These are phyloP conservation scores for Oplegnathus fasciatus DNA, from an alignment of 2,113 vertebrate species.

Conservation along the genomic window DNA sequence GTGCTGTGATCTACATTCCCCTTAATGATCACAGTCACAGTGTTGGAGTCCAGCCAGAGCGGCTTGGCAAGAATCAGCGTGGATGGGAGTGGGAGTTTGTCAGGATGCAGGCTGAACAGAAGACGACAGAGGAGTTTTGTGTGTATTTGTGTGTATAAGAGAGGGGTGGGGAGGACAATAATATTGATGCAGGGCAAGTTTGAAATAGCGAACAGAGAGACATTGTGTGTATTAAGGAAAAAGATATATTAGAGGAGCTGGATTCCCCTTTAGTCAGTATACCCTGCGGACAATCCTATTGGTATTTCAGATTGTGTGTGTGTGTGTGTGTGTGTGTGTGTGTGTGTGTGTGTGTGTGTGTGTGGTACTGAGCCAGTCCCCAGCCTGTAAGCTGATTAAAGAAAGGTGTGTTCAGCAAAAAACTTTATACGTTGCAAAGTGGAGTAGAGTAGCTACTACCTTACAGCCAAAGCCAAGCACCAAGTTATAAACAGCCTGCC, in stretches of 20 bases:
- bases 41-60: conserved; percentile 31
- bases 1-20: conserved; percentile 47
- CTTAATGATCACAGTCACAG: conserved; percentile 54
- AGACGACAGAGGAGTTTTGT: background rate
- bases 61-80: conserved; percentile 40
- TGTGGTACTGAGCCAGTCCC: conserved; percentile 48
- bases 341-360: conserved; percentile 35
- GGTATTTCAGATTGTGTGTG: conserved; percentile 4
- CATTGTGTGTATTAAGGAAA: background rate
- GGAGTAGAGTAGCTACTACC: conserved; percentile 19
- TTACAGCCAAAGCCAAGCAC: conserved; percentile 20
- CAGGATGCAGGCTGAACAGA: conserved; percentile 4
- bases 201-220: conserved; percentile 13
- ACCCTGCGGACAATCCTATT: conserved; percentile 25
- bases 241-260: background rate
- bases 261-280: conserved; percentile 14
- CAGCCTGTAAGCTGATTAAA: conserved; percentile 78
- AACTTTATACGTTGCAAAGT: conserved; percentile 51
- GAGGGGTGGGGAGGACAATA: background rate
- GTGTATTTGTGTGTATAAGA: conserved; percentile 1
- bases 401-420: conserved; percentile 75
- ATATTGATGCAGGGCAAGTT: conserved; percentile 10
- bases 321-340: conserved; percentile 17
- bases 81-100: conserved; percentile 15
- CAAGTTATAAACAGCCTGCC: conserved; percentile 6